Evolutionary conservation across 2,888 invertebrate genomes (phyloP), one percentile per base, ranked within the genome.

Genomic region (Cryptocheilus praepositus): DNA sequence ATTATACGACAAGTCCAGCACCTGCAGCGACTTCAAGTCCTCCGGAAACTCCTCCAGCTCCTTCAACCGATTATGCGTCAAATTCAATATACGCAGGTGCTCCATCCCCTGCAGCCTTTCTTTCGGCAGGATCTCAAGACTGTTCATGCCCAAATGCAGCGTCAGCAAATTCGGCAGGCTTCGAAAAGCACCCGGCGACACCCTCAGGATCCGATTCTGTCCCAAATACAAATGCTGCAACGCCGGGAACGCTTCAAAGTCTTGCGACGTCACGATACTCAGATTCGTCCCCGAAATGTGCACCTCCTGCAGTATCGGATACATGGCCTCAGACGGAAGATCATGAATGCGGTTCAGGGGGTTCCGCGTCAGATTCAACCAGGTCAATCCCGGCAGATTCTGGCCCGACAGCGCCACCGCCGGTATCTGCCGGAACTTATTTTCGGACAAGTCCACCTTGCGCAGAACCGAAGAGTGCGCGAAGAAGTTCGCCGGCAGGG

Each of bases 151-250:
- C 80, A 97, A 90, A 89, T 96, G 95, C 61, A 97, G 91, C n/a
- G 94, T 93, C 69, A 95, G 91, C 69, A 97, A 90, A 86, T 93
- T 94, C 51, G 94, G 93, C 45, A 96, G 90, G 77, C 93, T 94
- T 61, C 93, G 92, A 85, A 97, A 96, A 59, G 96, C 96, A 13
- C 95, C 95, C 0, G 97, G 96, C 8, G 96, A 95, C 73, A 97
- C 92, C 71, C 95, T 91, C 19, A 93, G 92, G 73, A 96, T 94
- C 65, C 93, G 91, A 89, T 96, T 96, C 78, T 92, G 92, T 22
- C 92, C 91, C 58, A 96, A 86, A 83, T 92, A 93, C 65, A 96
- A 90, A 83, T 94, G 94, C 78, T 94, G 92, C 45, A 96, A 89
- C 0, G 94, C 92, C 15, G 95, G 95, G 82, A 96, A 96, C 22